Evolutionary conservation across 2,113 vertebrate species (phyloP).

Genomic region (Mesocricetus auratus): DNA sequence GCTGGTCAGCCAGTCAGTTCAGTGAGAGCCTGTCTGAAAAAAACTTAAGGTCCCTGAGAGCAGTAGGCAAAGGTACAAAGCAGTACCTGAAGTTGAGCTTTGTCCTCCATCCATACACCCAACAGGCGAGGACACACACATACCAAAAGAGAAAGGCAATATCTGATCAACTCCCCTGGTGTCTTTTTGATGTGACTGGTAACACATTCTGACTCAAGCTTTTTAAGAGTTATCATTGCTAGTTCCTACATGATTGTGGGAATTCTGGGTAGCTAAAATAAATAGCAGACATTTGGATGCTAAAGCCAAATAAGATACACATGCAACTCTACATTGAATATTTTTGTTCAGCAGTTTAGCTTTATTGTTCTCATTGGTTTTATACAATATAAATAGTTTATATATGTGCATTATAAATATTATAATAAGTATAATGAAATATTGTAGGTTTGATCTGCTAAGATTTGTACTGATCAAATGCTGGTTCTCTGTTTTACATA

Average conservation of each 20-base stretch:
- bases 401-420: background rate
- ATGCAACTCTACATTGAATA: background rate
- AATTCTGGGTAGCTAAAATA: background rate
- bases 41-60: too few species aligned
- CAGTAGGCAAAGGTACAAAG: background rate
- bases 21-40: background rate
- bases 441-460: slow-evolving; percentile 24
- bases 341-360: slow-evolving; percentile 17
- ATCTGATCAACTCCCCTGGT: background rate
- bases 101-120: background rate
- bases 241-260: background rate
- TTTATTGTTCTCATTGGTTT: background rate
- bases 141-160: background rate
- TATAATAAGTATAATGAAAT: background rate
- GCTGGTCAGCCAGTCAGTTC: background rate
- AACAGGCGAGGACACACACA: background rate
- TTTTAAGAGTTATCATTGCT: background rate
- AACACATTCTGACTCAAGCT: background rate
- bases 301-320: background rate
- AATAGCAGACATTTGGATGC: background rate
- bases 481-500: background rate
- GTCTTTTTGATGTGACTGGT: slow-evolving; percentile 2
- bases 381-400: background rate
- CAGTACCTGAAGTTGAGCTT: background rate
- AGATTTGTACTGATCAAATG: slow-evolving; percentile 1